Conservation (phyloP, 1,140 invertebrate species). For the Danaus melanippus region DNA sequence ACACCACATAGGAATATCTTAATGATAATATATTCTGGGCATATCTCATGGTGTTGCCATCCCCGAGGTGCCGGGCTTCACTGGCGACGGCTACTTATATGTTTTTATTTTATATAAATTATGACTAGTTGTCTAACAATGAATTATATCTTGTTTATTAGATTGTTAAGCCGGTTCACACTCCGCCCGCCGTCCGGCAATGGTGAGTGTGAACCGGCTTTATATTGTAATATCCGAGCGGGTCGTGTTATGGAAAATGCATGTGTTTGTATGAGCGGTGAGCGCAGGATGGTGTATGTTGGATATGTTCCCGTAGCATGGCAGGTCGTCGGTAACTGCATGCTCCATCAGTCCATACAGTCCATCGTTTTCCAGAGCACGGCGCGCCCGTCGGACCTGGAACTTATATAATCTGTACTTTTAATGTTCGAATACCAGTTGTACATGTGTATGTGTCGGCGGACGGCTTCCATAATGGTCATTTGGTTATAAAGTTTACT, state of each 20-base stretch:
- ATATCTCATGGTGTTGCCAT: no score
- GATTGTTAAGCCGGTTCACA: no score
- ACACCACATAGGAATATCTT: conserved; percentile 26
- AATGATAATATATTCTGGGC: background rate
- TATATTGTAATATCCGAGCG: conserved; percentile 43
- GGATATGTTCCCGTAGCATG: conserved; percentile 8
- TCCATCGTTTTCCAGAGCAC: conserved; percentile 54
- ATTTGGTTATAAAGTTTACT: conserved; percentile 10
- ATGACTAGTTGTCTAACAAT: no score
- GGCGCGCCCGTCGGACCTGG: conserved; percentile 32
- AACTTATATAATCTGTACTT: conserved; percentile 22
- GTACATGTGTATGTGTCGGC: conserved; percentile 19
- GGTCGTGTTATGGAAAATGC: conserved; percentile 63
- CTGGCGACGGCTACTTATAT: no score
- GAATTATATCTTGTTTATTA: no score
- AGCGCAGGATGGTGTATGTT: conserved; percentile 34
- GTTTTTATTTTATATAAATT: no score
- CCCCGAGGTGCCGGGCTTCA: no score
- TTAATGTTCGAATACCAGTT: conserved; percentile 29
- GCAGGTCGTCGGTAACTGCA: background rate
- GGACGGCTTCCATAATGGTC: conserved; percentile 24
- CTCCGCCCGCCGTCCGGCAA: no score
- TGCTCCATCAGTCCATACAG: conserved; percentile 5
- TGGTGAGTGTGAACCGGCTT: background rate
- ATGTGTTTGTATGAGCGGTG: conserved; percentile 42